Evolutionary conservation across 2,888 invertebrate species (phyloP), one percentile per base, ranked within the genome.

Genomic region (Agrochola lychnidis): DNA sequence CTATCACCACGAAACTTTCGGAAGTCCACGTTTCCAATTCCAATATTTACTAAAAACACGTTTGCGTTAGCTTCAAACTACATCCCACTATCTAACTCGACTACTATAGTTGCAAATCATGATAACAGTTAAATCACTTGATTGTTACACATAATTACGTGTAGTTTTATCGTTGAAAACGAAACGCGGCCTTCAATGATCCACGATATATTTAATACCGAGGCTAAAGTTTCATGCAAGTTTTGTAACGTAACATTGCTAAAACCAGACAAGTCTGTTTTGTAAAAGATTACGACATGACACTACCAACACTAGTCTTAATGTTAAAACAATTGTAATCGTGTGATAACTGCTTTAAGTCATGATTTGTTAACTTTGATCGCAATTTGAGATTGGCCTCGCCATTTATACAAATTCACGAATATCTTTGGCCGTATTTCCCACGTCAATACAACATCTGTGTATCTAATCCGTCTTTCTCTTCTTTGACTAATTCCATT

Each of bases 21-120:
- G 88, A 79, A 82, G 85, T 85, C 82, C 88, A 91, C 87, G 95
- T 94, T 95, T 95, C 95, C 95, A 95, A 95, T 95, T 95, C 92
- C 90, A 89, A 73, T 81, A 81, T 73, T 82, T 81, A 80, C 72
- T 78, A 81, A 87, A 80, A 85, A 74, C 73, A 73, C n/a, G 74
- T 77, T 79, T 71, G 79, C 63, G 72, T 83, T 68, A 67, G 19
- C 48, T 78, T 74, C 68, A 68, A 76, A 72, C 59, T 73, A 64
- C 66, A 78, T 72, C 70, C 68, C 70, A 63, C 76, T 51, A 66
- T 78, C 74, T 78, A 72, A 82, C 76, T 76, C 19, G 51, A 76
- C 42, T 59, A 70, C n/a, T 70, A 56, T 62, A 64, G 71, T 78
- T 71, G 73, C 78, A 82, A 68, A 76, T 83, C 79, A 79, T 70